Conservation (phyloP, 1,140 invertebrate species). For the Calephelis virginiensis region DNA sequence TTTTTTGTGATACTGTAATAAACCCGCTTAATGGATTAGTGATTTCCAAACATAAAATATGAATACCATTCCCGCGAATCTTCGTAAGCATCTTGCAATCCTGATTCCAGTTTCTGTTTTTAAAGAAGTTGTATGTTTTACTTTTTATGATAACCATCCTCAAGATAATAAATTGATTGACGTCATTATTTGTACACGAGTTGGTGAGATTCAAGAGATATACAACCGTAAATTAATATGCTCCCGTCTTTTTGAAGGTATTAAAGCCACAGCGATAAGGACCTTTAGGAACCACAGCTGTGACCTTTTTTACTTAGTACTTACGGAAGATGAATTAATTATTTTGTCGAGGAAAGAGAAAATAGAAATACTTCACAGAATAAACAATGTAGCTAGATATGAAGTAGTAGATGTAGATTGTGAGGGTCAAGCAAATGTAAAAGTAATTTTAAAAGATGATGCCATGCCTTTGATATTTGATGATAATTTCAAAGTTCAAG, state of each 20-base stretch:
- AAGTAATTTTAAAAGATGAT: constrained; percentile 45
- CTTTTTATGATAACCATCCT: constrained; percentile 60
- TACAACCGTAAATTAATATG: constrained; percentile 42
- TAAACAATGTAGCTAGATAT: constrained; percentile 45
- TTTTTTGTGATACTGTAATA: background rate
- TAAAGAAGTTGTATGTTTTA: constrained; percentile 42
- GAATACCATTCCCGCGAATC: constrained; percentile 21
- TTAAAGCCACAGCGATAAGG: constrained; percentile 35
- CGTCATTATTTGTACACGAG: constrained; percentile 46
- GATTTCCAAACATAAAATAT: constrained; percentile 12
- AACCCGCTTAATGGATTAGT: background rate
- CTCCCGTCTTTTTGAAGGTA: constrained; percentile 37
- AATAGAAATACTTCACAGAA: constrained; percentile 33
- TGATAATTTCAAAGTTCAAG: constrained; percentile 46
- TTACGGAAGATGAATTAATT: constrained; percentile 37
- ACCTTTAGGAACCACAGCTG: constrained; percentile 49
- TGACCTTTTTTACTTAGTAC: constrained; percentile 56
- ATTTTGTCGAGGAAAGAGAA: constrained; percentile 47
- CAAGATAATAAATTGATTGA: constrained; percentile 44
- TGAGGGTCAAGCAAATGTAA: constrained; percentile 43
- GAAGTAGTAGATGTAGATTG: constrained; percentile 43
- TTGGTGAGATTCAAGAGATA: constrained; percentile 51
- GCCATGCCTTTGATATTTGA: constrained; percentile 51
- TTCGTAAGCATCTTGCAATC: constrained; percentile 23
- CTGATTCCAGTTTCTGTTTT: constrained; percentile 28